Base-by-base conservation (phyloP, 2,888 invertebrate species). In the Apotomis capreana region DNA sequence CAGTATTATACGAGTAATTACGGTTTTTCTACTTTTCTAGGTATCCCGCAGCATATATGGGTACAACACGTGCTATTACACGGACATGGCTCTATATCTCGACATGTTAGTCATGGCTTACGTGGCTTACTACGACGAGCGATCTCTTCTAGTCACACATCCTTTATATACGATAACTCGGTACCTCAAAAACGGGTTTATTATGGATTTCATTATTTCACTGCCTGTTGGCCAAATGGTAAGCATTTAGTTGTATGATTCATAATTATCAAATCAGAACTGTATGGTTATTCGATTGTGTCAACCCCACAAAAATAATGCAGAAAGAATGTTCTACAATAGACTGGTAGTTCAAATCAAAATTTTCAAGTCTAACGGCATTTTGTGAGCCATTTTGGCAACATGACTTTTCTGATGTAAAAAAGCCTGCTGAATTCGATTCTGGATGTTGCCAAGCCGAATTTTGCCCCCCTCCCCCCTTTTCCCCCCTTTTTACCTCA, bases 101-200 rank as follows among this genome's bases (percentile, higher is more conserved):
- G 94, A 94, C 58, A 76, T 94, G 0, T 49, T 92, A 6, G 78
- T 94, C 10, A 91, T 94, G 89, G 77, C 90, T 0, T 94, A 94
- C 68, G 89, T 94, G 0, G 91, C 90, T 0, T 94, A 91, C 75
- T 94, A 94, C 77, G 85, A 94, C 58, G 84, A 91, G 0, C 83
- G 84, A 15, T 92, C 91, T 0, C 74, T 94, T 13, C 77, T 94
- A 9, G 84, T 94, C 26, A 92, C 90, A 0, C 94, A 94, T 78
- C 94, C 94, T 0, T 76, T 92, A 9, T 75, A 89, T 6, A 93
- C 91, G 0, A 82, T 92, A 0, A 81, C 83, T 0, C 81, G 88
- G 68, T 94, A 94, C 78, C 68, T 94, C 70, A 90, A 80, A 70
- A 83, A 84, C 37, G 86, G 86, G 0, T 94, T 94, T 74, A 36